Percentiles rank a stretch among this genome's conserved stretches.
These are phyloP conservation scores for Pelmatolapia mariae DNA, from an alignment of 2,113 vertebrate genomes.

Conservation along the genomic window DNA sequence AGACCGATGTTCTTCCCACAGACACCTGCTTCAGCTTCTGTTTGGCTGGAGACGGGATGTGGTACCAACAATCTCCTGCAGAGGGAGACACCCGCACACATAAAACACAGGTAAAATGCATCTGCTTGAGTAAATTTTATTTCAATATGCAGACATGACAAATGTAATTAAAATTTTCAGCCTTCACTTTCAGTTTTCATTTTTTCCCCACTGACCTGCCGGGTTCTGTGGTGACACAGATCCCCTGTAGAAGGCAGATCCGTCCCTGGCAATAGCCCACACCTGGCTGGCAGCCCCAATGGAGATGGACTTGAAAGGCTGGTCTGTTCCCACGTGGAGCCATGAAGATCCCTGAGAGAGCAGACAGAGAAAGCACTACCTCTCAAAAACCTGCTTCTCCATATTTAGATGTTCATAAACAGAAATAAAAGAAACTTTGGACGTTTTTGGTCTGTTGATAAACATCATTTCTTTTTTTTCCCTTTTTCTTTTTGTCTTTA, in stretches of 20 bases:
- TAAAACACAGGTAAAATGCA: background rate
- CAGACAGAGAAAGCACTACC: background rate
- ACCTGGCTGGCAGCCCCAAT: conserved; percentile 86
- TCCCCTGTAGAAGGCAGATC: conserved; percentile 90
- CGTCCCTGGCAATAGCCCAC: conserved; percentile 90
- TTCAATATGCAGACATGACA: background rate
- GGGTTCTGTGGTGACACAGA: conserved; percentile 84
- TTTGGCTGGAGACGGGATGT: conserved; percentile 87
- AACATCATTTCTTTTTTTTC: background rate
- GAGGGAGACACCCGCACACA: background rate
- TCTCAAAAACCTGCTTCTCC: background rate
- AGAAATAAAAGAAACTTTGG: background rate
- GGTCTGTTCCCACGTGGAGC: conserved; percentile 94
- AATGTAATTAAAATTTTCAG: background rate
- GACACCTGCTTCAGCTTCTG: conserved; percentile 93
- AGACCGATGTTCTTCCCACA: conserved; percentile 86
- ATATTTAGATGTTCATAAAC: background rate
- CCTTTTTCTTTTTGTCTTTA: background rate
- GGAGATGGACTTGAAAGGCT: conserved; percentile 89
- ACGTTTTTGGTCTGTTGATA: fast-evolving
- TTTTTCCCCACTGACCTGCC: conserved; percentile 72
- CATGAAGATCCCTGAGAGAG: conserved; percentile 84
- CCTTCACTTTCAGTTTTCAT: background rate
- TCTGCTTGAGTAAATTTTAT: background rate
- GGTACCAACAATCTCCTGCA: conserved; percentile 93